phyloP scores from a whole-genome alignment of 2,113 vertebrate species.

The Hippocampus barbouri region DNA sequence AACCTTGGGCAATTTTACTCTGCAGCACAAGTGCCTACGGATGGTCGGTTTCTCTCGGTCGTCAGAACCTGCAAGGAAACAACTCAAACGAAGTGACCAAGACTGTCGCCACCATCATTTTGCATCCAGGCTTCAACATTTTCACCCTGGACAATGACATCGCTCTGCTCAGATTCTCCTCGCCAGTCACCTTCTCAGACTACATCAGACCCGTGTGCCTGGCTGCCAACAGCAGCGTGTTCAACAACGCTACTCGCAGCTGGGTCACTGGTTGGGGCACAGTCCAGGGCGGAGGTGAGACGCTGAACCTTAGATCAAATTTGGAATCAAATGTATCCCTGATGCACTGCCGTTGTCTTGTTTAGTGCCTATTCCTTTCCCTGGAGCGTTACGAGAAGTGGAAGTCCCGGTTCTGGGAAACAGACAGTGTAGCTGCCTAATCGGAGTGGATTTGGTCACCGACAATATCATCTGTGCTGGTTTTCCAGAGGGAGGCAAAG shows the following conservation, averaged over 20 bases:
- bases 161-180: slow-evolving; percentile 56
- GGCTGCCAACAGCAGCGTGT: slow-evolving; percentile 54
- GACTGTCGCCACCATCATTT: slow-evolving; percentile 15
- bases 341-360: neutral
- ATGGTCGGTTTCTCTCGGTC: slow-evolving; percentile 25
- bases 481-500: slow-evolving; percentile 55
- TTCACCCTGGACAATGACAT: slow-evolving; percentile 64
- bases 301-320: no score
- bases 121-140: slow-evolving; percentile 43
- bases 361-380: slow-evolving; percentile 5
- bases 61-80: neutral
- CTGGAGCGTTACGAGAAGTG: slow-evolving; percentile 45
- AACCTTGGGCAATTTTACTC: neutral
- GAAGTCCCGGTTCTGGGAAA: slow-evolving; percentile 47
- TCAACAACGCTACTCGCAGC: slow-evolving; percentile 58
- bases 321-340: no score
- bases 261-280: slow-evolving; percentile 77
- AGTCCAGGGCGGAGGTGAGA: slow-evolving; percentile 61
- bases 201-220: slow-evolving; percentile 71
- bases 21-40: neutral
- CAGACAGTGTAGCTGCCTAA: slow-evolving; percentile 35
- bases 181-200: slow-evolving; percentile 49
- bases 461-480: slow-evolving; percentile 73
- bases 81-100: slow-evolving; percentile 12
- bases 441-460: slow-evolving; percentile 48